Evolutionary conservation across 2,888 invertebrate genomes (phyloP).

Genomic region (Blastobasis adustella): DNA sequence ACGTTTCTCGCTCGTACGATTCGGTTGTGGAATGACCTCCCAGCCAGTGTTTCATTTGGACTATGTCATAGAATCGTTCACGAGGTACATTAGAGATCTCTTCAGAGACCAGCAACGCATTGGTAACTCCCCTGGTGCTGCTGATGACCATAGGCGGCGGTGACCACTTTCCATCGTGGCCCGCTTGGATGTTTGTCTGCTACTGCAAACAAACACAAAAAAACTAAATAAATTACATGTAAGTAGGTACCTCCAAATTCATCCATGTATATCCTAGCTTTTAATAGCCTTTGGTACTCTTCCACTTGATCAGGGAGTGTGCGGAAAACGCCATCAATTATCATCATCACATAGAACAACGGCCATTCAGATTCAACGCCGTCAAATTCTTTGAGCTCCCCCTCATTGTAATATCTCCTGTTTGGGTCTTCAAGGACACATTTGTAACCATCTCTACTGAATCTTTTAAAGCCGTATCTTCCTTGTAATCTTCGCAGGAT

Average conservation of each 20-base stretch:
- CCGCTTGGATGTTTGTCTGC: too few species aligned
- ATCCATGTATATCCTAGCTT: constrained; percentile 87
- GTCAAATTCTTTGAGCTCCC: constrained; percentile 96
- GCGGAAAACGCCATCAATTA: constrained; percentile 95
- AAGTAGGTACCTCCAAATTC: constrained; percentile 80
- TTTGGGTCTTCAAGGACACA: constrained; percentile 89
- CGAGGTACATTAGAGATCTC: too few species aligned
- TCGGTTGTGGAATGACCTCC: too few species aligned
- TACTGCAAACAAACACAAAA: neutral
- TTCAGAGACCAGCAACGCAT: too few species aligned
- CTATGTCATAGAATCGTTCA: too few species aligned
- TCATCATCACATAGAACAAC: constrained; percentile 94
- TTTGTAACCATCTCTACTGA: constrained; percentile 95
- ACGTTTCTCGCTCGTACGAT: too few species aligned
- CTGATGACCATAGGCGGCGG: too few species aligned
- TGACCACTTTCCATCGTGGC: too few species aligned
- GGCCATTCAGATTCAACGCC: constrained; percentile 99
- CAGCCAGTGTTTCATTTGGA: too few species aligned
- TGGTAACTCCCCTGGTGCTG: too few species aligned
- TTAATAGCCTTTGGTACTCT: constrained; percentile 90
- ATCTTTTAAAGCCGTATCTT: constrained; percentile 94
- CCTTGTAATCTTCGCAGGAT: constrained; percentile 88
- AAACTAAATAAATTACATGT: too few species aligned
- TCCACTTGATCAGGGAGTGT: constrained; percentile 92
- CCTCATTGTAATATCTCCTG: constrained; percentile 87